Percentiles rank a stretch among this genome's conserved stretches.
Evolutionary conservation across 2,113 vertebrate species (phyloP).

Genomic region (Lasiurus cinereus): DNA sequence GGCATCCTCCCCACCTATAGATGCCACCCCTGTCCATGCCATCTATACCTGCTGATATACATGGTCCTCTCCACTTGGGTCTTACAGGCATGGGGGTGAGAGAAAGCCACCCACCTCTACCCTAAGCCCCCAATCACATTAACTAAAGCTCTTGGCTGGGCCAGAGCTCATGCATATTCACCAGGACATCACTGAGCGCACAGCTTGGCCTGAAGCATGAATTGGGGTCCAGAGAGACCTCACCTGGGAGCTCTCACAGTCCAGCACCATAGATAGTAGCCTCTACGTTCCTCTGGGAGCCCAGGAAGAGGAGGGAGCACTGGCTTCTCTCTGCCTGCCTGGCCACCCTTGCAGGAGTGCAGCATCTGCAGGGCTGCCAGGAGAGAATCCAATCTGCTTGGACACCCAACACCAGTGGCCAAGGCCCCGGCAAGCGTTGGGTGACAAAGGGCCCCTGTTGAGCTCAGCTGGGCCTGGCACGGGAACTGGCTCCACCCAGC

Average conservation of each 20-base stretch:
- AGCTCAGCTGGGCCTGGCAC: slow-evolving; percentile 53
- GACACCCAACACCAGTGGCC: not conserved
- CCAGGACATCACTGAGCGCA: slow-evolving; percentile 75
- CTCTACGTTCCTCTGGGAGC: not conserved
- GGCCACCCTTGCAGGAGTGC: slow-evolving; percentile 40
- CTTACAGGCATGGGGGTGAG: not conserved
- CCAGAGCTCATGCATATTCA: slow-evolving; percentile 88
- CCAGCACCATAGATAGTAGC: slow-evolving; percentile 69
- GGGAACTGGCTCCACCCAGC: not conserved
- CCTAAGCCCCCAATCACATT: slow-evolving; percentile 67
- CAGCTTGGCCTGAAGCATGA: slow-evolving; percentile 54
- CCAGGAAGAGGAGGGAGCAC: not conserved
- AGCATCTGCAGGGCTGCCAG: slow-evolving; percentile 72
- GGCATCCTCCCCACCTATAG: not conserved
- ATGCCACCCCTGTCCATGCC: not conserved
- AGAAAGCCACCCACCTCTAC: slow-evolving; percentile 7
- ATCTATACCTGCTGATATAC: too few species aligned
- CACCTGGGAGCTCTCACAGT: slow-evolving; percentile 66
- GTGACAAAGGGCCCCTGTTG: slow-evolving; percentile 72
- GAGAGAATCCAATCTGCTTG: slow-evolving; percentile 57
- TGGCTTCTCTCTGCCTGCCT: not conserved
- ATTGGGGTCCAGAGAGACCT: slow-evolving; percentile 69
- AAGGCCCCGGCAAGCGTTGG: slow-evolving; percentile 57
- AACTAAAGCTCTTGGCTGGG: slow-evolving; percentile 79
- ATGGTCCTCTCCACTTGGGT: not conserved